These are phyloP conservation scores for Drosophila teissieri DNA, from an alignment of 1,140 invertebrate genomes.

Conservation along the genomic window DNA sequence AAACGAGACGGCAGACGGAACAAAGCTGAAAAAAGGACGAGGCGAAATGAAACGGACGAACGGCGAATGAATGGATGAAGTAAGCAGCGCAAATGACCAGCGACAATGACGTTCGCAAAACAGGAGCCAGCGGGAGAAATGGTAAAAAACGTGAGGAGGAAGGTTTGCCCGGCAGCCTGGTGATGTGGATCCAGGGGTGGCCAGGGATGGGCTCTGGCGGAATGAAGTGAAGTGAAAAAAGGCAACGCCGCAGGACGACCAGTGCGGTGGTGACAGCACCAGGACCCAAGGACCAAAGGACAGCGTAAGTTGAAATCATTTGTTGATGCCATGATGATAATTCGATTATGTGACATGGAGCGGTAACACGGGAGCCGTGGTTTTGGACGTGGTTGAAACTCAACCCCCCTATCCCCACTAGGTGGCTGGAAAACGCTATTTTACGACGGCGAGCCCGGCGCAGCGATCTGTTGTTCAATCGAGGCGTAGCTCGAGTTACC, in stretches of 20 bases:
- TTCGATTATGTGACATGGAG: slow-evolving; percentile 72
- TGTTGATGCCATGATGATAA: slow-evolving; percentile 82
- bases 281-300: slow-evolving; percentile 10
- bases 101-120: slow-evolving; percentile 74
- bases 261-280: slow-evolving; percentile 51
- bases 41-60: slow-evolving; percentile 31
- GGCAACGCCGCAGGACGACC: slow-evolving; percentile 47
- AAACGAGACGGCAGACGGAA: slow-evolving; percentile 61
- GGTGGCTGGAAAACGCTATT: slow-evolving; percentile 8
- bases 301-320: slow-evolving; percentile 76
- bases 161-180: slow-evolving; percentile 28
- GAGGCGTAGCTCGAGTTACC: too few species aligned
- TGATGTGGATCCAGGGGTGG: slow-evolving; percentile 8
- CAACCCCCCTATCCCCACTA: background rate
- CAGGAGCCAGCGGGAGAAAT: slow-evolving; percentile 35
- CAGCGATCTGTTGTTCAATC: background rate
- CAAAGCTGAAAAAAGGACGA: slow-evolving; percentile 46
- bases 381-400: slow-evolving; percentile 16
- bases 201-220: slow-evolving; percentile 1
- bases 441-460: background rate
- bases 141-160: slow-evolving; percentile 34
- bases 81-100: slow-evolving; percentile 76
- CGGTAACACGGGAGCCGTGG: slow-evolving; percentile 17
- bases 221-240: slow-evolving; percentile 74
- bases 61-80: slow-evolving; percentile 55